Base-by-base conservation (phyloP, 2,797 vertebrate genomes). In the Pipistrellus pipistrellus region DNA sequence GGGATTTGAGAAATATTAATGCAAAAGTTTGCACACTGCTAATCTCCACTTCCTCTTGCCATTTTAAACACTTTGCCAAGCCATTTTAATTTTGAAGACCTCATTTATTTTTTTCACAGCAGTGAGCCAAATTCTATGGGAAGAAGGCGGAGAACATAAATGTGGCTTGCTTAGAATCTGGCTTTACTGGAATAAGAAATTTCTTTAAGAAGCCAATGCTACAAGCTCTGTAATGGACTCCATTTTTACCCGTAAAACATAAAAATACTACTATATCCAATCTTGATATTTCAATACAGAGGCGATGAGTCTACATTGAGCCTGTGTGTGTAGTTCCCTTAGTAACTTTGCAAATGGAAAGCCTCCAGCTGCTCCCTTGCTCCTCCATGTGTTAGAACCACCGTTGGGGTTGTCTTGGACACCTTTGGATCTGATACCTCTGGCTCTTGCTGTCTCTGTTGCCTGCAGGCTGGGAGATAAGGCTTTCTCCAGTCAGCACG, bases 381-480 rank as follows among this genome's bases (percentile, higher is more conserved):
- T 7, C 3, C 17, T 21, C 38, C 3, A 0, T 1, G n/a, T 81
- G 46, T n/a, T 51, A 14, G 41, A 30, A 30, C 27, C 85, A 85
- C 23, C 4, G 1, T 17, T 25, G 64, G 57, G 32, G 38, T 85
- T 48, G 77, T 59, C 69, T 35, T 17, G 13, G 44, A 20, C 83
- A 78, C 90, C 66, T 41, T 57, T 75, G 96, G 53, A 94, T 91
- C 88, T 27, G 69, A 17, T 7, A 32, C 14, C 51, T 80, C 75
- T 32, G 82, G 59, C 51, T 94, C 72, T 51, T 72, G 69, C 85
- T 20, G 55, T 51, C 66, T 91, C 71, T n/a, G 46, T 88, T 77
- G 94, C 82, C 89, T 95, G 27, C 76, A 51, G 15, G 8, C 72
- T 94, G 38, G 64, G 93, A 97, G 71, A 84, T 73, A 41, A 77